Evolutionary conservation across 2,113 vertebrate genomes (phyloP).

Genomic region (Strix aluco): DNA sequence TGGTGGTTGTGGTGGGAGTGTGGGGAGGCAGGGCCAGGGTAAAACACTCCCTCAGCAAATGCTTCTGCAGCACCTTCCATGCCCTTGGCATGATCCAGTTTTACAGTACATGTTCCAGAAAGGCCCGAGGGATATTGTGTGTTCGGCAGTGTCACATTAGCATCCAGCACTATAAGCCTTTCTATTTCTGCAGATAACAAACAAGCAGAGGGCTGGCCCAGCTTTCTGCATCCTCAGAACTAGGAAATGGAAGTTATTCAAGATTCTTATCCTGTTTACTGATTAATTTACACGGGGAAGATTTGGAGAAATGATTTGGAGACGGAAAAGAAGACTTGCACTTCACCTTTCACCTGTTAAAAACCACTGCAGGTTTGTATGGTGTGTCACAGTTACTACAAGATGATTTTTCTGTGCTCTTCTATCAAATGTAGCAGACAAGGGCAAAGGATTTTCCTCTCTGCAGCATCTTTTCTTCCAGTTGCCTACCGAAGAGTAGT

Average conservation of each 20-base stretch:
- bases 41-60: background rate
- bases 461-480: background rate
- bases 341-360: background rate
- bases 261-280: background rate
- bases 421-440: background rate
- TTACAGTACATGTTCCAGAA: background rate
- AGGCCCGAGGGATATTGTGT: background rate
- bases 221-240: background rate
- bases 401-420: background rate
- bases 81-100: background rate
- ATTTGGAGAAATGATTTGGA: background rate
- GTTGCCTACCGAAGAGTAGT: background rate
- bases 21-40: background rate
- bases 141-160: background rate
- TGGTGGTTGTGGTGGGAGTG: rapidly evolving
- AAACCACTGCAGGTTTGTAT: background rate
- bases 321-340: background rate
- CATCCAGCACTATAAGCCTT: background rate
- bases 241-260: background rate
- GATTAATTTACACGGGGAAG: background rate
- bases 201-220: background rate
- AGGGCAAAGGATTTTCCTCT: background rate
- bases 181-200: background rate
- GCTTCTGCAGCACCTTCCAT: background rate
- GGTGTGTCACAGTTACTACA: background rate